A percentile compares a stretch with the other conserved stretches of the same genome.
Conservation (phyloP, 2,888 invertebrate species). For the Chirona hameri region DNA sequence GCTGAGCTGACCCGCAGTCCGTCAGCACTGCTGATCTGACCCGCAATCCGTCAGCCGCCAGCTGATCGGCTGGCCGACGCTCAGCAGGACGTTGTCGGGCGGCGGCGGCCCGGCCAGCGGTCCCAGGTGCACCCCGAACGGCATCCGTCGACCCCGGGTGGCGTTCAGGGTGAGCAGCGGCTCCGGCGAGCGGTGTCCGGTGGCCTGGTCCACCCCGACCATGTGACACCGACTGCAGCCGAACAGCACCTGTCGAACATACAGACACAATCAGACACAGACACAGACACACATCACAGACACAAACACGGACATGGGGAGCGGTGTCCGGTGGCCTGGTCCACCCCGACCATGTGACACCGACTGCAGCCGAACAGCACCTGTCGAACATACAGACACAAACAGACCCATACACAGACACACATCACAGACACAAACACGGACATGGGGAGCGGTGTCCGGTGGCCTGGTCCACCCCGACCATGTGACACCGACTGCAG, state of each 20-base stretch:
- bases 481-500: constrained; percentile 91
- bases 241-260: constrained; percentile 38
- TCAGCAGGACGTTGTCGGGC: background rate
- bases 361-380: constrained; percentile 61
- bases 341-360: constrained; percentile 94
- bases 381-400: constrained; percentile 33
- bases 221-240: constrained; percentile 86
- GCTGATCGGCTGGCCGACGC: background rate
- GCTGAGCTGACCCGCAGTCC: background rate
- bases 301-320: constrained; percentile 47
- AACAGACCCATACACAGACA: background rate
- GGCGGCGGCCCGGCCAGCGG: background rate
- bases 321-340: constrained; percentile 76
- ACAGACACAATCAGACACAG: too few species aligned
- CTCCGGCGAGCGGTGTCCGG: constrained; percentile 66
- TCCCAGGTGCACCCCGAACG: constrained; percentile 36
- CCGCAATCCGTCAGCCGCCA: background rate
- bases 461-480: constrained; percentile 84
- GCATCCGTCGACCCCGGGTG: constrained; percentile 34
- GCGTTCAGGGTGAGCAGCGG: constrained; percentile 40
- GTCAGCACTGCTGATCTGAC: background rate
- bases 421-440: too few species aligned
- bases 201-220: constrained; percentile 88
- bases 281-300: too few species aligned
- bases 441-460: constrained; percentile 62